These are phyloP conservation scores for Caranx ignobilis DNA, from an alignment of 2,113 vertebrate genomes.

Conservation along the genomic window DNA sequence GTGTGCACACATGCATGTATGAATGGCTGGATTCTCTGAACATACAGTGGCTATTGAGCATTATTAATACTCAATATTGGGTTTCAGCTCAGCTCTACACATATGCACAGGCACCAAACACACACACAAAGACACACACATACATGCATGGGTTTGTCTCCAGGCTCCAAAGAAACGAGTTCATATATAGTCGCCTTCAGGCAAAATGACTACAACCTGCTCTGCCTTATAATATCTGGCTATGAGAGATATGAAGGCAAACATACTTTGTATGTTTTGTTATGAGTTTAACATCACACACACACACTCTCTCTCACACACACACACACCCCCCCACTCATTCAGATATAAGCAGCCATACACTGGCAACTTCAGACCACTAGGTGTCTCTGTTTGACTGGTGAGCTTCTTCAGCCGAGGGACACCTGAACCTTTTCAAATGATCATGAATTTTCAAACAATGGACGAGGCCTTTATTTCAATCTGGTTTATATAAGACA, in stretches of 20 bases:
- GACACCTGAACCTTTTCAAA: background rate
- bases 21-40: background rate
- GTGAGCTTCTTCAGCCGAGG: background rate
- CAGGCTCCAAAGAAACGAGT: constrained; percentile 33
- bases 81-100: background rate
- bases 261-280: constrained; percentile 24
- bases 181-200: constrained; percentile 56
- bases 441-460: background rate
- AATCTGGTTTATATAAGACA: background rate
- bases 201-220: constrained; percentile 34
- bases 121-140: constrained; percentile 15
- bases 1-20: background rate
- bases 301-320: background rate
- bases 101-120: background rate
- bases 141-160: background rate
- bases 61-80: too few relatives aligned
- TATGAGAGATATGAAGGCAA: constrained; percentile 21
- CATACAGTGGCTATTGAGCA: too few relatives aligned
- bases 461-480: background rate
- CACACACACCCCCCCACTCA: background rate
- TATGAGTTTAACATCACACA: constrained; percentile 11
- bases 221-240: constrained; percentile 32
- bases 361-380: constrained; percentile 48
- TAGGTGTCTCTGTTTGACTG: constrained; percentile 75
- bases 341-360: background rate